Conservation (phyloP, 2,888 invertebrate species). For the Heliconius aoede region DNA sequence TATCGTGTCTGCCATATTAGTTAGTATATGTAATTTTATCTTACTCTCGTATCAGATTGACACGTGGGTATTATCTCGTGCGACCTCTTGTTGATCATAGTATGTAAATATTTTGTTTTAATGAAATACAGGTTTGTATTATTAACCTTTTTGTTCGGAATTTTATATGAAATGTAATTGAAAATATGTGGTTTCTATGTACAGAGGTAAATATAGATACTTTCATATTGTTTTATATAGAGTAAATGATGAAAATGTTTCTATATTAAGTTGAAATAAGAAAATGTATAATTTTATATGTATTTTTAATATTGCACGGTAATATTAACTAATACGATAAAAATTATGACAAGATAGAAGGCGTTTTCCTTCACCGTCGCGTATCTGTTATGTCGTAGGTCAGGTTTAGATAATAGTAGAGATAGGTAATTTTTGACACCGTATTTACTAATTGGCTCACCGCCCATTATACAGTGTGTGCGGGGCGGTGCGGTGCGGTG, state of each 20-base stretch:
- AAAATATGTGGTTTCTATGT: too few species aligned
- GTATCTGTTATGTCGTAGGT: neutral
- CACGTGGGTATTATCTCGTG: constrained; percentile 17
- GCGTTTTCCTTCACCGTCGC: neutral
- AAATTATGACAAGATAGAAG: neutral
- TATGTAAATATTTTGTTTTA: constrained; percentile 2
- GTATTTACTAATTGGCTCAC: constrained; percentile 3
- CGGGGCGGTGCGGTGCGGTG: neutral
- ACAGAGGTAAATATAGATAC: too few species aligned
- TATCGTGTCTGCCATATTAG: constrained; percentile 12
- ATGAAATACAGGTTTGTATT: neutral
- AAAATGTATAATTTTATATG: too few species aligned
- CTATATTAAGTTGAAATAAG: neutral
- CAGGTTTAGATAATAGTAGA: neutral
- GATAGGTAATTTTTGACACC: neutral
- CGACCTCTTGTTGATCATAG: constrained; percentile 1
- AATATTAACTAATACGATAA: neutral
- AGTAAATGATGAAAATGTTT: neutral
- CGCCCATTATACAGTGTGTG: neutral
- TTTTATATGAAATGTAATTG: neutral
- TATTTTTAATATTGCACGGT: too few species aligned
- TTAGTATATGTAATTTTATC: constrained; percentile 11
- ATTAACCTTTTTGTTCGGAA: neutral
- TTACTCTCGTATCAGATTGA: neutral
- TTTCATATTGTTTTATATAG: too few species aligned